Base-by-base conservation (phyloP, 1,140 invertebrate genomes). In the Cydia pomonella region DNA sequence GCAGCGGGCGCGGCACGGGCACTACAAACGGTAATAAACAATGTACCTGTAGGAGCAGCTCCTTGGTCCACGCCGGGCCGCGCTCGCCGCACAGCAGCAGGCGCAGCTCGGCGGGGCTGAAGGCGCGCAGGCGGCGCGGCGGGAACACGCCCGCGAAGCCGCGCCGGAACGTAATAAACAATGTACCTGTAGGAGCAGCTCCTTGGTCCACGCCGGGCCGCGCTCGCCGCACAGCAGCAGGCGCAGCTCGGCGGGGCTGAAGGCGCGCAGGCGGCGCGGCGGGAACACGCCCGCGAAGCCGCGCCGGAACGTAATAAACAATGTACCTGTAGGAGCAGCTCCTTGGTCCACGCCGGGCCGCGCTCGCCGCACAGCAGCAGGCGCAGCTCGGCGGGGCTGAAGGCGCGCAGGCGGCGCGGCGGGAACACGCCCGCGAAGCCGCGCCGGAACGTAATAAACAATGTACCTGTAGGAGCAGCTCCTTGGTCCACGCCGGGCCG, bases 211-310 rank as follows among this genome's bases (percentile, higher is more conserved):
- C 78, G 96, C 94, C 12, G 99, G 99, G 84, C 97, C 96, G 93
- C 99, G 98, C 89, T 99, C 98, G 62, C 99, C 99, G 93, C 98
- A 99, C 12, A 99, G 93, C 96, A 98, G 97, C 76, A 98, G 95
- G 69, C 97, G 94, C 79, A 98, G 95, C 94, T 99, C 98, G 83
- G 97, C 95, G 5, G 98, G 97, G 88, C 96, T 98, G 93, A 99
- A 99, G 64, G 98, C 97, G 75, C 97, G 96, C 74, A 99, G 93
- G 86, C 98, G 98, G 80, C 98, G 97, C 93, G 99, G 96, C 3
- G 98, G 97, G 92, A 99, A 99, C 63, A 99, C 99, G 86, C 95
- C 94, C 77, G 97, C 97, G 91, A 99, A 99, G 13, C 99, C 99
- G 84, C 95, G 94, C 90, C 95, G 89, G 84, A 99, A 98, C 10